Evolutionary conservation across 2,113 vertebrate species (phyloP).

Genomic region (Alethe castanea): DNA sequence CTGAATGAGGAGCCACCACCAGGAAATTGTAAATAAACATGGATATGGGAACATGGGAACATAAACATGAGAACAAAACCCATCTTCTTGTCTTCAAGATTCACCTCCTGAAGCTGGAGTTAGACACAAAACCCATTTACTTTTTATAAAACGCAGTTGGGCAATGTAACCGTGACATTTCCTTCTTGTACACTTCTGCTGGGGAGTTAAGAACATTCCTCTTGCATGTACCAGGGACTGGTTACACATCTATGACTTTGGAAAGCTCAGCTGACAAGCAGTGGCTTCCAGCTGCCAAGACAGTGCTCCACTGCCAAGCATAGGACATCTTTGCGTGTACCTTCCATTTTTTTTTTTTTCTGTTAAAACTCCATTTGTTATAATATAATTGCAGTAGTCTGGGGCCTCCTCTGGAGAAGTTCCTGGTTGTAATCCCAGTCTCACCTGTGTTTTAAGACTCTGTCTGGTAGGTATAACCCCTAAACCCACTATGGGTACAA

Average conservation of each 20-base stretch:
- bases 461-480: background rate
- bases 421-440: background rate
- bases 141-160: rapidly evolving
- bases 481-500: background rate
- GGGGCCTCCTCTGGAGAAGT: background rate
- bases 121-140: background rate
- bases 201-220: background rate
- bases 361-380: background rate
- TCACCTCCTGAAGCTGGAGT: background rate
- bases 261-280: background rate
- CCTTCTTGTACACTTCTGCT: background rate
- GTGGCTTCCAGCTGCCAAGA: background rate
- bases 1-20: background rate
- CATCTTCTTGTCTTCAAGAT: background rate
- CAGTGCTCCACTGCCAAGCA: background rate
- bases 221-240: background rate
- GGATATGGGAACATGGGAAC: too few relatives aligned
- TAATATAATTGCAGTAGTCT: background rate
- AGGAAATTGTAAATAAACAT: background rate
- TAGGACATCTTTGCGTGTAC: background rate
- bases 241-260: background rate
- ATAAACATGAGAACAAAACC: background rate
- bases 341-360: background rate
- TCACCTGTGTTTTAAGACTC: background rate
- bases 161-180: background rate